Conservation (phyloP, 2,888 invertebrate species). For the Oxytorus armatus region DNA sequence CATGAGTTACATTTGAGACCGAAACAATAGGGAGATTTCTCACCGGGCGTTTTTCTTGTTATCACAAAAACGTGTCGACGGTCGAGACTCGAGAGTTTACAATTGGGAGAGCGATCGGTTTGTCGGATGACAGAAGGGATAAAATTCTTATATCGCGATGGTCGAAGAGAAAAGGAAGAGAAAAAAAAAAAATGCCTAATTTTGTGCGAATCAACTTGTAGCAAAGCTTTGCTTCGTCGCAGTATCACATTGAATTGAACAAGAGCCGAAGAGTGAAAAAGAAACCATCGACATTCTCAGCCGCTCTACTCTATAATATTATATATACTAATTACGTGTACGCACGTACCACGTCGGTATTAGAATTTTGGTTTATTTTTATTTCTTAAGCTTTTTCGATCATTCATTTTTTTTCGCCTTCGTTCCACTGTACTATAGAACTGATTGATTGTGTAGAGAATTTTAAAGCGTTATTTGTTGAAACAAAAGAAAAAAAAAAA, state of each 20-base stretch:
- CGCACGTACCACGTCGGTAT: conserved; percentile 27
- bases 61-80: conserved; percentile 49
- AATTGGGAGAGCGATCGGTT: not conserved
- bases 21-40: conserved; percentile 48
- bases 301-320: conserved; percentile 54
- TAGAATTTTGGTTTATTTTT: not conserved
- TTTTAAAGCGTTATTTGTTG: conserved; percentile 61
- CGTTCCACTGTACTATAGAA: conserved; percentile 54
- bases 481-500: conserved; percentile 7
- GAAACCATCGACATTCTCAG: conserved; percentile 48
- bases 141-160: conserved; percentile 27
- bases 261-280: conserved; percentile 52
- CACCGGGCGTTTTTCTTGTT: conserved; percentile 59
- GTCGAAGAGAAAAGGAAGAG: conserved; percentile 27
- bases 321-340: conserved; percentile 63
- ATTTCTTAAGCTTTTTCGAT: conserved; percentile 6
- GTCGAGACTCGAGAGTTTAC: conserved; percentile 59
- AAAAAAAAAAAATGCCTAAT: conserved; percentile 61
- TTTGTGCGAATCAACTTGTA: conserved; percentile 63
- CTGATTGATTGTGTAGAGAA: conserved; percentile 65
- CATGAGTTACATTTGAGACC: conserved; percentile 1
- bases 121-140: not conserved
- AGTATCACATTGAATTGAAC: conserved; percentile 62
- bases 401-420: not conserved
- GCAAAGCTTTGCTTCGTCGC: conserved; percentile 65